phyloP scores from a whole-genome alignment of 1,140 invertebrate species.

The Drosophila busckii region DNA sequence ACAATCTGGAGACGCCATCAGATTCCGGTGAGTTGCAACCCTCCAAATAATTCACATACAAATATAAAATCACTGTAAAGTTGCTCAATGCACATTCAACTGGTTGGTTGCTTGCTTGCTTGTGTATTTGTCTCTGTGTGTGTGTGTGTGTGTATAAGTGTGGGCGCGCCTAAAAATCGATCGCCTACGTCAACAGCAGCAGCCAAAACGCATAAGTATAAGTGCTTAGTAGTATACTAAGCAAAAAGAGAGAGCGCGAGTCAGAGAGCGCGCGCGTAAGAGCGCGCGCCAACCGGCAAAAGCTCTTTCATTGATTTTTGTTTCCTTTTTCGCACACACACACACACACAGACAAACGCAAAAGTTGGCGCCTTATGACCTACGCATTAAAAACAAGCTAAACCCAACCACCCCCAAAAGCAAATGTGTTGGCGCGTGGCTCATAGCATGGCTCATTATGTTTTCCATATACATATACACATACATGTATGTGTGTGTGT shows the following conservation, averaged over 20 bases:
- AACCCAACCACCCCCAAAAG: neutral
- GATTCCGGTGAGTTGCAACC: slow-evolving; percentile 87
- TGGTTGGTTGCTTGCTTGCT: neutral
- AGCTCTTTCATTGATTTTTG: slow-evolving; percentile 45
- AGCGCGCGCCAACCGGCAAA: slow-evolving; percentile 3
- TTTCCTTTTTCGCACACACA: neutral
- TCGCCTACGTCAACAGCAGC: slow-evolving; percentile 75
- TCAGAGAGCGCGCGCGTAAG: too few relatives aligned
- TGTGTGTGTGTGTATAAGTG: slow-evolving; percentile 16
- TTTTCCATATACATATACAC: neutral
- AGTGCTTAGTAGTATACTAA: too few relatives aligned
- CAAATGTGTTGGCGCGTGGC: slow-evolving; percentile 56
- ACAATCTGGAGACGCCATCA: slow-evolving; percentile 87
- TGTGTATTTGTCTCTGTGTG: neutral
- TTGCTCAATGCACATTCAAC: slow-evolving; percentile 17
- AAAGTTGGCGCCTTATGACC: slow-evolving; percentile 24
- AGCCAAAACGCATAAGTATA: too few relatives aligned
- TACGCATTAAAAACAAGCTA: slow-evolving; percentile 21
- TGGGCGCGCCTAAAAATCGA: slow-evolving; percentile 50
- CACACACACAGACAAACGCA: neutral
- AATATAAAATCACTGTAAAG: neutral
- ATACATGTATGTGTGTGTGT: neutral
- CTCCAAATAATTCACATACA: neutral
- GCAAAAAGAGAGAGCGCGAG: too few relatives aligned
- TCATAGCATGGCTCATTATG: slow-evolving; percentile 64